Conservation (phyloP, 1,140 invertebrate genomes). For the Bactericera cockerelli region DNA sequence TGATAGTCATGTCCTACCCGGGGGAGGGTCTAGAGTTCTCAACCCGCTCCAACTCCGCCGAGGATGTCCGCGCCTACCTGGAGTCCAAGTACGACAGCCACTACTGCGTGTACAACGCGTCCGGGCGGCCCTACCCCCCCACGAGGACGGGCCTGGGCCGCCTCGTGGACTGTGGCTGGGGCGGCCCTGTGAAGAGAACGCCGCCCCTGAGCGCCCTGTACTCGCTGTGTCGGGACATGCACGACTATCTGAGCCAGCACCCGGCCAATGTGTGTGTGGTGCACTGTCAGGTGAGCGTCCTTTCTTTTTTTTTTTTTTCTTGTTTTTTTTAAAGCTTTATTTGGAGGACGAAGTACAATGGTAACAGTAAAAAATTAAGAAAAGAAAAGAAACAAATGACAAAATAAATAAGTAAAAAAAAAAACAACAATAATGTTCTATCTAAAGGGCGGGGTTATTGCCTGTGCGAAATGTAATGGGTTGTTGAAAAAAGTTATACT, state of each 20-base stretch:
- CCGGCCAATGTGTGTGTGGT: slow-evolving; percentile 67
- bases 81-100: slow-evolving; percentile 55
- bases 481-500: no score
- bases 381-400: no score
- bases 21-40: slow-evolving; percentile 87
- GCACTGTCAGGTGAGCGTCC: slow-evolving; percentile 74
- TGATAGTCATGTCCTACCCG: slow-evolving; percentile 84
- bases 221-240: slow-evolving; percentile 70
- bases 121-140: slow-evolving; percentile 43
- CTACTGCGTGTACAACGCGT: slow-evolving; percentile 70
- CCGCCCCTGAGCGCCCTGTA: slow-evolving; percentile 64
- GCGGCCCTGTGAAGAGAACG: slow-evolving; percentile 46
- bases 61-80: slow-evolving; percentile 65
- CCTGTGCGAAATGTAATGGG: no score
- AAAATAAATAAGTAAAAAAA: no score
- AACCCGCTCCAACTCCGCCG: slow-evolving; percentile 82
- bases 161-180: slow-evolving; percentile 49
- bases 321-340: no score
- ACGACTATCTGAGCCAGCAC: slow-evolving; percentile 65
- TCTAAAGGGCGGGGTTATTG: no score
- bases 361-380: no score
- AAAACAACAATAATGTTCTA: no score
- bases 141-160: slow-evolving; percentile 30
- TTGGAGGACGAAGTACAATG: no score
- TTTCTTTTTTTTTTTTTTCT: no score